Evolutionary conservation across 1,140 invertebrate genomes (phyloP), one percentile per base, ranked within the genome.

Genomic region (Anastatus disparis): DNA sequence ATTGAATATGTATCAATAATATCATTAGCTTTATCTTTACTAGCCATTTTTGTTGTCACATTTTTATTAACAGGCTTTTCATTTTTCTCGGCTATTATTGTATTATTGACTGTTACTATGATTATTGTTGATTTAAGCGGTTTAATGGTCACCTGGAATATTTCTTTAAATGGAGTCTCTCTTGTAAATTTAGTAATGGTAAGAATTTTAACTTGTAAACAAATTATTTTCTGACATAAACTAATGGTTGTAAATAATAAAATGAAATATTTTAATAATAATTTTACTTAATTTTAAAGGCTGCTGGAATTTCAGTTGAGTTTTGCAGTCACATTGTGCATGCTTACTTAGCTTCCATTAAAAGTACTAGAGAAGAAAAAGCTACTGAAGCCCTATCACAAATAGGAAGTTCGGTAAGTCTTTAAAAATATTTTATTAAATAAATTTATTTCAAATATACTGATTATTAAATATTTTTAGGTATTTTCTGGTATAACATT

Each of bases 171-270:
- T 85, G 98, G 97, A 0, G 93, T 99, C 2, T 98, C 97, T 0
- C 87, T 99, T 1, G 97, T 99, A 48, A 99, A 99, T 87, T 89
- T 99, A 62, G 97, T 99, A 50, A 99, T 99, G 96, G 93, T 94
- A 84, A 88, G 86, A 82, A 38, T 42, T 20, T 20, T n/a, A 53
- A 0, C 12, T 27, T 15, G 8, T 35, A 27, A 24, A 15, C 2
- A 58, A 10, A 24, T 64, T 35, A 12, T 31, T 62, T 48, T n/a
- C n/a, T n/a, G n/a, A n/a, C n/a, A n/a, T n/a, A n/a, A n/a, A n/a
- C n/a, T 15, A n/a, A 26, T 26, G 7, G 58, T n/a, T 26, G 17
- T 26, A 12, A 2, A 20, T 64, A 13, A 38, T 48, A 52, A 40
- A 52, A 52, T 17, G 15, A 31, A 22, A n/a, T 52, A 24, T 52